Evolutionary conservation across 2,113 vertebrate species (phyloP).

Genomic region (Chamaetylas fuelleborni): DNA sequence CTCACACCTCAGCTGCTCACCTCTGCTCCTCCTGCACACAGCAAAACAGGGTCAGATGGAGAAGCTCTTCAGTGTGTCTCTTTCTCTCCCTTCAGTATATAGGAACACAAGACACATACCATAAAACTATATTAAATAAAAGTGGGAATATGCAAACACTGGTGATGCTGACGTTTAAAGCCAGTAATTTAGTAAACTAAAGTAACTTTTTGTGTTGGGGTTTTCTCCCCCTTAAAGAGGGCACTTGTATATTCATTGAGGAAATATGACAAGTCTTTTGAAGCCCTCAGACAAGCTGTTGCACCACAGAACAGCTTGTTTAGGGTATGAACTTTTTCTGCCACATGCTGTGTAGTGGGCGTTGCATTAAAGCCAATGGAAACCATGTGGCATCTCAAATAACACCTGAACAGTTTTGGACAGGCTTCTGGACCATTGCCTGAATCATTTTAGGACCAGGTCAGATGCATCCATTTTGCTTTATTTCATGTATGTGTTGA

Average conservation of each 20-base stretch:
- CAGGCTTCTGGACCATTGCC: not conserved
- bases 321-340: not conserved
- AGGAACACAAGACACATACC: not conserved
- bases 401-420: not conserved
- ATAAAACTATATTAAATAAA: not conserved
- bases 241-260: not conserved
- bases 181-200: not conserved
- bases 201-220: not conserved
- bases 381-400: not conserved
- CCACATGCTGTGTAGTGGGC: not conserved
- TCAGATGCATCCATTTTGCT: not conserved
- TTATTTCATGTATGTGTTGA: not conserved
- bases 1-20: not conserved
- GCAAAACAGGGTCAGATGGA: rapidly evolving
- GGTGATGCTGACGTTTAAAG: not conserved
- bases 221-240: not conserved
- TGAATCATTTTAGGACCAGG: not conserved
- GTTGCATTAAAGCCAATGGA: not conserved
- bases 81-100: not conserved
- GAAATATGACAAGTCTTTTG: not conserved
- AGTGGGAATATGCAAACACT: not conserved
- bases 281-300: not conserved
- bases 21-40: not conserved
- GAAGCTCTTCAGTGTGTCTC: not conserved
- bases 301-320: not conserved